Evolutionary conservation across 2,888 invertebrate genomes (phyloP), one percentile per base, ranked within the genome.

Genomic region (Teleiodes luculella): DNA sequence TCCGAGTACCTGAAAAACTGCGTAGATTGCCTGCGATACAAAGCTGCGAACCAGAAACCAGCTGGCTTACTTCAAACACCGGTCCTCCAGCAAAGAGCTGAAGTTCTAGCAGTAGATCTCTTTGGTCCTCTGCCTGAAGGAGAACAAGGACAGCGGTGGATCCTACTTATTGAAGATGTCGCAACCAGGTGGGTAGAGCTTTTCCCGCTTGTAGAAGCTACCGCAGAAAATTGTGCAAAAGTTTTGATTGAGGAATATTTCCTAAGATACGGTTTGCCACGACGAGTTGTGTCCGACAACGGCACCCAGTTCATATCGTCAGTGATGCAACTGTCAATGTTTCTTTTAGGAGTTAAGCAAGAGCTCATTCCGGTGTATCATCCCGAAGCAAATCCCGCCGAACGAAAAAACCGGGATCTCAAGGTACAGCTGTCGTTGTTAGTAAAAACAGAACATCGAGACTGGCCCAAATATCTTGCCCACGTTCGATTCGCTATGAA

Each of bases 131-230:
- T 58, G n/a, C 57, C 56, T 11, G 31, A 43, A 33, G 55, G 55
- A 7, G 36, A 54, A 5, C 31, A 56, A 8, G 52, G 50, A 8
- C 46, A 54, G 30, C 14, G n/a, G 1, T 59, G 57, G 59, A 35
- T 57, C 7, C 43, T 59, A 5, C 39, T 52, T 11, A 51, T 59
- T 0, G 55, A 59, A 36, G 59, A 55, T 24, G 41, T 47, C 1
- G 51, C 55, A 5, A 59, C 53, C 0, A 53, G 49, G 5, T 68
- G 68, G 66, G 24, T 55, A 5, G 57, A 57, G 30, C 33, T 57
- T 7, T 57, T 33, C n/a, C 36, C 57, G 16, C 35, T 54, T 7
- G 1, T 13, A 39, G 43, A 47, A 1, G 59, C 59, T n/a, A 52
- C 52, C 6, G 52, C 59, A n/a, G 57, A 59, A 18, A 45, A 16